Evolutionary conservation across 2,113 vertebrate genomes (phyloP), one percentile per base, ranked within the genome.

Genomic region (Acanthisitta chloris): DNA sequence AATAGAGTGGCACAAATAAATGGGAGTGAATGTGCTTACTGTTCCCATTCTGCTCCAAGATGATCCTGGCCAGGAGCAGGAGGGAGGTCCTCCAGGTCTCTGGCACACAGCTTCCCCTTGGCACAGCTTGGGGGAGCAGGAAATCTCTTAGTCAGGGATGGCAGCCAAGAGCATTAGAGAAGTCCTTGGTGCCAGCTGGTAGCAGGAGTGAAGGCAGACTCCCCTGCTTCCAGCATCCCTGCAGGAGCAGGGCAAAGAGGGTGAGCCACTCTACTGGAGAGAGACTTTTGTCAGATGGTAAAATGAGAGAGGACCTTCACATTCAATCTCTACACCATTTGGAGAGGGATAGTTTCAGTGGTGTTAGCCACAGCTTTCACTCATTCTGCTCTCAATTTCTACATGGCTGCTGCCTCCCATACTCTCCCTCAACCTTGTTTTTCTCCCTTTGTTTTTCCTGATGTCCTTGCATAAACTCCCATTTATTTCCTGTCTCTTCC

Each of bases 231-330:
- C 67, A 82, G 58, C 57, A 52, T 52, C 80, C 34, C 33, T 2
- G 29, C 20, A 8, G 74, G 43, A 36, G 17, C 72, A 40, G 67
- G 72, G 31, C 67, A 28, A 11, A 9, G 21, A 43, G 15, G 7
- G 3, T 17, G 31, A 79, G 48, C 49, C n/a, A 1, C 11, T 29
- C 33, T 17, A 6, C 0, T 1, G 46, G 48, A 8, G 14, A 77
- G 29, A 40, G 33, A 4, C 19, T 18, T 45, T 25, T 40, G 17
- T 21, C 46, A 45, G 38, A 33, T 10, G 11, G 13, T 49, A 6
- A 14, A 42, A 12, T 12, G 57, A 71, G 48, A 33, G 34, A 54
- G 8, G 5, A 21, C 36, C n/a, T 85, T 87, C 59, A 78, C 70
- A 24, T 43, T 51, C 28, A 40, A 36, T 36, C 16, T 90, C 10